Evolutionary conservation across 2,797 vertebrate genomes (phyloP).

Genomic region (Aphelocoma californica): DNA sequence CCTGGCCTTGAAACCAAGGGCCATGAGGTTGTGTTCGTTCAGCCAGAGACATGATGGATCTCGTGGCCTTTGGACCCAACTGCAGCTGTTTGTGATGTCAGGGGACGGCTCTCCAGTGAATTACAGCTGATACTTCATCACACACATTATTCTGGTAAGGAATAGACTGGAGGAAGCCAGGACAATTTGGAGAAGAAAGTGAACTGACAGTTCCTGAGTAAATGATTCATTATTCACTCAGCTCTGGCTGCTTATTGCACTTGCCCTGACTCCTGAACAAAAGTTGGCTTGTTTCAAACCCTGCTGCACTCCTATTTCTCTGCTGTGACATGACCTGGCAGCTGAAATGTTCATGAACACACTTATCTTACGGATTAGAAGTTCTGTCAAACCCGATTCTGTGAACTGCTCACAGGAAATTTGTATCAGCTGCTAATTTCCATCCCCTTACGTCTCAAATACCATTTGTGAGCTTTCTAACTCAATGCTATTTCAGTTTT

Average conservation of each 20-base stretch:
- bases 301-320: not conserved
- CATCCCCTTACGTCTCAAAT: not conserved
- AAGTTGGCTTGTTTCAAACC: not conserved
- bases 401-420: not conserved
- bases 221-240: constrained; percentile 33
- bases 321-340: not conserved
- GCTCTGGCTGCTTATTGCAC: not conserved
- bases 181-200: not conserved
- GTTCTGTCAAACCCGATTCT: not conserved
- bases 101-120: not conserved
- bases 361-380: not conserved
- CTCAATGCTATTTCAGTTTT: not conserved
- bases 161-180: constrained; percentile 9
- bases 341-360: not conserved
- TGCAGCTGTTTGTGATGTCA: not conserved
- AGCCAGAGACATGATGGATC: not conserved
- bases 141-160: not conserved
- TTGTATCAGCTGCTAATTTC: not conserved
- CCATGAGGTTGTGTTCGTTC: not conserved
- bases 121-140: constrained; percentile 35
- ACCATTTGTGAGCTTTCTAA: not conserved
- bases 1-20: not conserved
- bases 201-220: constrained; percentile 8
- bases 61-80: not conserved
- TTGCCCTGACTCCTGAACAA: not conserved